Base-by-base conservation (phyloP, 2,113 vertebrate species). In the Myiozetetes cayanensis region DNA sequence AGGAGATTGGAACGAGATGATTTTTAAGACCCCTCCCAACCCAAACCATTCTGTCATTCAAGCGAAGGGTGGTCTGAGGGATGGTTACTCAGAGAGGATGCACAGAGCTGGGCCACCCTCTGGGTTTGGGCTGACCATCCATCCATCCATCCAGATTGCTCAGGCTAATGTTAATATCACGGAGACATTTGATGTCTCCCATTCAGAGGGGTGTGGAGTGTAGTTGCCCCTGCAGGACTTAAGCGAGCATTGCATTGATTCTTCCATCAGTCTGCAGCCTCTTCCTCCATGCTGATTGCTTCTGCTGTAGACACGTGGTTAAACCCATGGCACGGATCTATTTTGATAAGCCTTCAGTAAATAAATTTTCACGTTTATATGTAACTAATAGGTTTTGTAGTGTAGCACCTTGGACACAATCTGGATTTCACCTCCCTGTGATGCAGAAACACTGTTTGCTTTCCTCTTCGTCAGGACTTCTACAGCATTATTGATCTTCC, bases 91-190 rank as follows among this genome's bases (percentile, higher is more conserved):
- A 14, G n/a, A 7, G 33, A 8, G 28, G 37, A 53, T 35, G 53
- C 0, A 0, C 2, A 2, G 46, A 70, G 56, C 43, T 74, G 50
- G 9, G 44, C 7, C 25, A 27, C 9, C 28, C 2, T 0, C 23
- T 75, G 56, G 21, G n/a, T 68, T 43, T 46, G 33, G 14, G 6
- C 44, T 56, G 41, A 10, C 18, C 0, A 0, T n/a, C n/a, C 4
- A 11, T 53, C 28, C 23, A 3, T 39, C 56, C 5, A 2, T 20
- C 41, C 25, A 19, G 21, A 28, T 9, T 3, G 0, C 43, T 43
- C 25, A 12, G 65, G 20, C 12, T 19, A 9, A n/a, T 0, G 2
- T 44, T 41, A 22, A 28, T 27, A 12, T 27, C 46, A 5, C 7
- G 6, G 39, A 47, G 31, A 44, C 0, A 1, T 12, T 65, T 12